Conservation (phyloP, 2,888 invertebrate genomes). For the Neoitamus cyanurus region DNA sequence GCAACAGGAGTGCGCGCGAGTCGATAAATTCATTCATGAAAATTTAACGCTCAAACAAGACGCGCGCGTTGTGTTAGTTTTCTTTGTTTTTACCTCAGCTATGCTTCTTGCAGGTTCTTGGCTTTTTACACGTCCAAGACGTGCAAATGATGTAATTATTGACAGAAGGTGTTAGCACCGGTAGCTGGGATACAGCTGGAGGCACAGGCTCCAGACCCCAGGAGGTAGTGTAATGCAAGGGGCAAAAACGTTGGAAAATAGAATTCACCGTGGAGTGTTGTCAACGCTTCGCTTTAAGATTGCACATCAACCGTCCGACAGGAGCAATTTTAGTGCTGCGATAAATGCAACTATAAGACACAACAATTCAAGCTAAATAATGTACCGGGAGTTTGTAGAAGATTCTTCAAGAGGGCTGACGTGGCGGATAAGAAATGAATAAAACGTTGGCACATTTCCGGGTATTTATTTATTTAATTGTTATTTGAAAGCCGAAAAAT, state of each 20-base stretch:
- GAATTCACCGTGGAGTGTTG: not conserved
- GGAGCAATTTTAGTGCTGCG: not conserved
- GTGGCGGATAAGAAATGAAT: too few relatives aligned
- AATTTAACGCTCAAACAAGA: slow-evolving; percentile 28
- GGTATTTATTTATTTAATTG: too few relatives aligned
- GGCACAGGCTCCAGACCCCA: not conserved
- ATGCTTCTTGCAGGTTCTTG: not conserved
- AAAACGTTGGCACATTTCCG: too few relatives aligned
- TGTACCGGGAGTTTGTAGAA: too few relatives aligned
- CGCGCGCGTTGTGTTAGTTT: not conserved
- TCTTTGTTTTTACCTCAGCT: slow-evolving; percentile 16
- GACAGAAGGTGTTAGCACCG: slow-evolving; percentile 31
- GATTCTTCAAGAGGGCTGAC: too few relatives aligned
- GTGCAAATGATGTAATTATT: slow-evolving; percentile 33
- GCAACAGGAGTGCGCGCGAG: not conserved
- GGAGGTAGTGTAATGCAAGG: not conserved
- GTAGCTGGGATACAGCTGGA: slow-evolving; percentile 2
- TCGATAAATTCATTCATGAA: slow-evolving; percentile 37
- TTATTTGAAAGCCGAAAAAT: too few relatives aligned
- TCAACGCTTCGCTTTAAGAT: not conserved
- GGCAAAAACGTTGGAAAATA: not conserved
- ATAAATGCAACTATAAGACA: too few relatives aligned
- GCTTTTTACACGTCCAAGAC: not conserved
- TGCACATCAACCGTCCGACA: not conserved
- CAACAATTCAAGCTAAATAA: too few relatives aligned